Conservation (phyloP, 2,888 invertebrate genomes). For the Xestia ashworthii region DNA sequence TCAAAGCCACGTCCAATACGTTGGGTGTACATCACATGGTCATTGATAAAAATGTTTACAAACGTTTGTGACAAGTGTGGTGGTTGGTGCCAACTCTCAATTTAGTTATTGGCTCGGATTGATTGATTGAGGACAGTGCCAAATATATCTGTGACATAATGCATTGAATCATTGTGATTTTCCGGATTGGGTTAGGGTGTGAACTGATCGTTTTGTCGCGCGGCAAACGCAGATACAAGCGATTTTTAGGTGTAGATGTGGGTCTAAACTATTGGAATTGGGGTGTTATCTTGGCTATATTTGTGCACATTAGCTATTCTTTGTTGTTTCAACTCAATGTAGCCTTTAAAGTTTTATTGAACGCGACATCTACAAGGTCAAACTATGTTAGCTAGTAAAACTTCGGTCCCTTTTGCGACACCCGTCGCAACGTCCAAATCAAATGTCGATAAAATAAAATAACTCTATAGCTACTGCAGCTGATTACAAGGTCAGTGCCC, state of each 20-base stretch:
- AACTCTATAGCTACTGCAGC: too few relatives aligned
- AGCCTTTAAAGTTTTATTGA: background rate
- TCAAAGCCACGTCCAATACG: conserved; percentile 50
- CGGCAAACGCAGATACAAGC: background rate
- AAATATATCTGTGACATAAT: conserved; percentile 57
- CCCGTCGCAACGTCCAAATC: background rate
- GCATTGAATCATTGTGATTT: conserved; percentile 52
- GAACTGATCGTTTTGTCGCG: background rate
- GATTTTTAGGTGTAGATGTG: background rate
- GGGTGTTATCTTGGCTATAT: background rate
- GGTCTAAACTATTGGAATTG: background rate
- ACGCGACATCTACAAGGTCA: background rate
- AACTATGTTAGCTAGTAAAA: too few relatives aligned
- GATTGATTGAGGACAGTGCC: conserved; percentile 52
- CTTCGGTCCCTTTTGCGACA: too few relatives aligned
- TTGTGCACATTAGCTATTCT: background rate
- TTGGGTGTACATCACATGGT: conserved; percentile 43
- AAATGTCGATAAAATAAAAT: too few relatives aligned
- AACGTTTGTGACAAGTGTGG: conserved; percentile 40
- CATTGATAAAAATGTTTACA: conserved; percentile 58
- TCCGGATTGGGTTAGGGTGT: conserved; percentile 45
- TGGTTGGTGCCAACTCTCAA: conserved; percentile 52
- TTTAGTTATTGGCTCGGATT: conserved; percentile 55
- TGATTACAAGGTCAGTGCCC: too few relatives aligned
- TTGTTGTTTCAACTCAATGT: background rate